Percentiles rank a stretch among this genome's conserved stretches.
Conservation (phyloP, 2,113 vertebrate species). For the Urocolius indicus region DNA sequence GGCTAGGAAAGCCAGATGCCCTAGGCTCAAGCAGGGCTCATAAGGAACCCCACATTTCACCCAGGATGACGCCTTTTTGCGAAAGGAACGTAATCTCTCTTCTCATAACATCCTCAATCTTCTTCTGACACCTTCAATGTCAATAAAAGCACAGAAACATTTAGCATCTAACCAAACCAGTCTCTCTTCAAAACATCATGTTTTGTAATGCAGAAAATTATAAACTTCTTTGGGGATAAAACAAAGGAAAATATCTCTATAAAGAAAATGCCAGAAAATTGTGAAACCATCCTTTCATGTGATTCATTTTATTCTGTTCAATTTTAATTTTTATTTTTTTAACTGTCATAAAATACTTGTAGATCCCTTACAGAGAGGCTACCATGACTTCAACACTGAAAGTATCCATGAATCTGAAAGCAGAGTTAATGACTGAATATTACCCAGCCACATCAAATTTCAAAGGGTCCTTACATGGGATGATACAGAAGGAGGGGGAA, state of each 20-base stretch:
- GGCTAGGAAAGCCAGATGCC: background rate
- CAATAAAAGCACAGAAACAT: background rate
- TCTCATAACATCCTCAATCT: background rate
- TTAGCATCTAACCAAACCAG: background rate
- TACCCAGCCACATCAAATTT: background rate
- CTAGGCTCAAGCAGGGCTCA: background rate
- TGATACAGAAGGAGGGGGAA: background rate
- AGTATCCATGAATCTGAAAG: background rate
- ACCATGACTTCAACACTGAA: background rate
- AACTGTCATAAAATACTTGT: background rate
- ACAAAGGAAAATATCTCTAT: background rate
- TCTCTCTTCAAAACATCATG: accelerated
- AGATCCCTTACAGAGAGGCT: background rate
- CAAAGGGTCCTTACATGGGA: background rate
- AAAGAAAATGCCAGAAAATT: background rate
- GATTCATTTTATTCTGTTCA: too few relatives aligned
- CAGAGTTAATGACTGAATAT: background rate
- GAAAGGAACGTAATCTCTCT: background rate
- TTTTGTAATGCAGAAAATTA: background rate
- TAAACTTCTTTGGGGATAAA: background rate
- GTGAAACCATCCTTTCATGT: background rate
- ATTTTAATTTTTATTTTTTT: too few relatives aligned
- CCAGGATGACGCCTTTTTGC: background rate
- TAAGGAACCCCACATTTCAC: background rate
- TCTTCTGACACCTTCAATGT: background rate